A percentile compares a stretch with the other conserved stretches of the same genome.
These are phyloP conservation scores for Andricus grossulariae DNA, from an alignment of 1,140 invertebrate genomes.

Conservation along the genomic window DNA sequence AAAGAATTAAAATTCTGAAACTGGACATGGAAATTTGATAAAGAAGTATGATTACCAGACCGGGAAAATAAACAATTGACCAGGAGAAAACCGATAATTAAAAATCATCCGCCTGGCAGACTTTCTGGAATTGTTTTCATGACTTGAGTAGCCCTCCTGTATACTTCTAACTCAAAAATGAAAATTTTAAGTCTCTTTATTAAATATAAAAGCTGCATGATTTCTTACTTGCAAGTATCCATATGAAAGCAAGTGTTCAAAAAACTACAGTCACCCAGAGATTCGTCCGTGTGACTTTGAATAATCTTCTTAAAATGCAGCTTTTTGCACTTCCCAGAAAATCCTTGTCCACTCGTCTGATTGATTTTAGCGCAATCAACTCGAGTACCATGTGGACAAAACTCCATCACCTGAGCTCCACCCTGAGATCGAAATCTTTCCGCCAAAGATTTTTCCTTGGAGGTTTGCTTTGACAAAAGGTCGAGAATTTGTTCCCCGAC, in stretches of 20 bases:
- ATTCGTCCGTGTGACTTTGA: conserved; percentile 96
- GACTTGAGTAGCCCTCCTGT: too few species aligned
- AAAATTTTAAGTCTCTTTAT: conserved; percentile 30
- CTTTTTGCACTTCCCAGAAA: conserved; percentile 85
- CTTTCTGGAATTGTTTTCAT: too few species aligned
- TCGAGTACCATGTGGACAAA: conserved; percentile 95
- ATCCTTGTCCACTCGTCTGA: conserved; percentile 69
- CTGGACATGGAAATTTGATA: too few species aligned
- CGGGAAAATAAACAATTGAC: too few species aligned
- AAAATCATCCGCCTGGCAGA: too few species aligned
- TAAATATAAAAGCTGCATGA: conserved; percentile 32
- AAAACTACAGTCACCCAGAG: conserved; percentile 97
- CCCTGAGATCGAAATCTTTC: conserved; percentile 97
- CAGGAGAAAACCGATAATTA: too few species aligned
- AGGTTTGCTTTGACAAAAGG: conserved; percentile 94
- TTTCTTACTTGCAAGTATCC: conserved; percentile 94
- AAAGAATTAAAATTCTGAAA: too few species aligned
- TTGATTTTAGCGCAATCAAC: conserved; percentile 88
- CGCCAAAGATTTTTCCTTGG: conserved; percentile 94
- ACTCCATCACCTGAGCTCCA: conserved; percentile 95
- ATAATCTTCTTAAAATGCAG: conserved; percentile 99
- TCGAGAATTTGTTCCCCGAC: conserved; percentile 97
- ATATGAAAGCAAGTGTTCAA: conserved; percentile 99
- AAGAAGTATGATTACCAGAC: too few species aligned
- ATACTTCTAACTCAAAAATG: background rate